Evolutionary conservation across 2,888 invertebrate species (phyloP).

Genomic region (Campoplex capitator): DNA sequence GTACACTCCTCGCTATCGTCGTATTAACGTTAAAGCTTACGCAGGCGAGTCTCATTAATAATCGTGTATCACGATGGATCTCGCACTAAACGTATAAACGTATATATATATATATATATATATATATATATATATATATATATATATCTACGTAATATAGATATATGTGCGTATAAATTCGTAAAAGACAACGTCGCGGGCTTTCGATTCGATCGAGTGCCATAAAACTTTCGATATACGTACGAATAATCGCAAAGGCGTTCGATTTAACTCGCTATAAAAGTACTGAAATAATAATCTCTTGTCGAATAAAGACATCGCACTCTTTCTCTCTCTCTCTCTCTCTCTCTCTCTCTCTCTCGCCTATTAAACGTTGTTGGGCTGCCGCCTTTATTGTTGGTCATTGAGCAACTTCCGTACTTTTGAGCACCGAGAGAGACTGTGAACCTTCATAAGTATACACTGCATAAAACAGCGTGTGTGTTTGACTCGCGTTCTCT

Average conservation of each 20-base stretch:
- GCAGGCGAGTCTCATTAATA: conserved; percentile 37
- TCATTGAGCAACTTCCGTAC: conserved; percentile 67
- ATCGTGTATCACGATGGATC: conserved; percentile 1
- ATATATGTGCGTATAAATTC: too few relatives aligned
- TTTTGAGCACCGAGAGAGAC: conserved; percentile 45
- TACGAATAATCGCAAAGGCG: too few relatives aligned
- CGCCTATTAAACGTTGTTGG: conserved; percentile 1
- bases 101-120: too few relatives aligned
- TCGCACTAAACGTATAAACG: too few relatives aligned
- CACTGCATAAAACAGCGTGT: neutral
- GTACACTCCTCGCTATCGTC: neutral
- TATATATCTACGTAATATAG: too few relatives aligned
- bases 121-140: too few relatives aligned
- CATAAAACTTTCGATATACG: conserved; percentile 4
- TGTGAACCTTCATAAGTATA: neutral
- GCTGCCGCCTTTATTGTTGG: conserved; percentile 57
- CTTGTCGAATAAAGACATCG: conserved; percentile 13
- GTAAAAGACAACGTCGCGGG: too few relatives aligned
- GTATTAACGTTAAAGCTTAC: conserved; percentile 11
- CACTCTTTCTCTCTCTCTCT: neutral
- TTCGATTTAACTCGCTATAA: neutral
- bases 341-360: neutral
- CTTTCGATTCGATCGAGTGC: conserved; percentile 16
- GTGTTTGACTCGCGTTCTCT: neutral
- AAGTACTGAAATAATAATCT: conserved; percentile 27